Percentiles rank a stretch among this genome's conserved stretches.
phyloP scores from a whole-genome alignment of 2,113 vertebrate species.

The Alethe diademata region DNA sequence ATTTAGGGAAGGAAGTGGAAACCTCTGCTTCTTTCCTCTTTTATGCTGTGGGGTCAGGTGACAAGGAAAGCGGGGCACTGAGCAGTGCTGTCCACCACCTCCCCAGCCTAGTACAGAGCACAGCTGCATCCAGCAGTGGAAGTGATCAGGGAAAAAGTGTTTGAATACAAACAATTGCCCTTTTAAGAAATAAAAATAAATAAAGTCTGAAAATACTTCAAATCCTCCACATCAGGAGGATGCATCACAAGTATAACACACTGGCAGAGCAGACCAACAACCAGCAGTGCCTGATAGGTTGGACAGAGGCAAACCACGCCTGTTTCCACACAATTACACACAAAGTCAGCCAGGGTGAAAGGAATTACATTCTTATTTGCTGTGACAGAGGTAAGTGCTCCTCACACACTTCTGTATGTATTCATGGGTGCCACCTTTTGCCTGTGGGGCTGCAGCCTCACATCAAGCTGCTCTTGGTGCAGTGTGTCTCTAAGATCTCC shows the following conservation, averaged over 20 bases:
- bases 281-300: neutral
- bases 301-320: neutral
- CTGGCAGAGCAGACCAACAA: neutral
- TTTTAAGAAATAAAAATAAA: neutral
- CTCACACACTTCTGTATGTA: neutral
- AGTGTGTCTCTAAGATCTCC: neutral
- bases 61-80: rapidly evolving
- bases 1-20: neutral
- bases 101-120: neutral
- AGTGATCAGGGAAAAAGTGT: neutral
- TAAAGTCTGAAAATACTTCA: neutral
- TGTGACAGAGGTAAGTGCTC: neutral
- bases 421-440: neutral
- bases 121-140: neutral
- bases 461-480: neutral
- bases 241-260: neutral
- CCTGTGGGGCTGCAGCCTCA: neutral
- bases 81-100: neutral
- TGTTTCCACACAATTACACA: neutral
- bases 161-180: neutral
- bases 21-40: neutral
- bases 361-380: neutral
- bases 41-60: neutral
- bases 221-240: neutral
- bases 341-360: neutral